phyloP scores from a whole-genome alignment of 2,113 vertebrate species.

The Petrocephalus zakoni region DNA sequence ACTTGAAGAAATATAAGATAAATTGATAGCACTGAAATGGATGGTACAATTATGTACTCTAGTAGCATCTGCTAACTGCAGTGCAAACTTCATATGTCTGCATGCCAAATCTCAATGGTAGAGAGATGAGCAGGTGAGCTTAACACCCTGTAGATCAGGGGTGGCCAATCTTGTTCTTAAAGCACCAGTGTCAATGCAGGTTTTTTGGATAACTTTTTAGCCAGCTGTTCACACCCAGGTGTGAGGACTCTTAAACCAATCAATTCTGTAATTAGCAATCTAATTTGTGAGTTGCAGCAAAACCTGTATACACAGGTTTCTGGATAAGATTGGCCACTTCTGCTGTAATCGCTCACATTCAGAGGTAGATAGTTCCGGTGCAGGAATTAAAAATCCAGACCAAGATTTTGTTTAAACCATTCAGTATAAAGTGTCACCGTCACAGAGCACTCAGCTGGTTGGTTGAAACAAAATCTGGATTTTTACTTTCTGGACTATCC shows the following conservation, averaged over 20 bases:
- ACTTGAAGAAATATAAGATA: not conserved
- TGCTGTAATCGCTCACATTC: not conserved
- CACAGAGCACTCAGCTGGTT: not conserved
- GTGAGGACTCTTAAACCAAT: too few relatives aligned
- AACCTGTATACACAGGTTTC: too few relatives aligned
- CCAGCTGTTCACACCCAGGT: too few relatives aligned
- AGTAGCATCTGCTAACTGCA: not conserved
- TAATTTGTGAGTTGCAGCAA: too few relatives aligned
- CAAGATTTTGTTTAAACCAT: not conserved
- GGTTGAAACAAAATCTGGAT: not conserved
- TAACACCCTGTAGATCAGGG: not conserved
- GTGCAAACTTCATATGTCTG: not conserved
- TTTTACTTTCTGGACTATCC: not conserved
- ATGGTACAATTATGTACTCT: not conserved
- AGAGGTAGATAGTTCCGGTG: not conserved
- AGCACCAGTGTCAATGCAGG: too few relatives aligned
- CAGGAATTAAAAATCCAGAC: not conserved
- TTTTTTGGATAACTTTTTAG: too few relatives aligned
- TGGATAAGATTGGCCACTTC: too few relatives aligned
- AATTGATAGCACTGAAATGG: not conserved
- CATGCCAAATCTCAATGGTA: not conserved
- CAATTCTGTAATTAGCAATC: too few relatives aligned
- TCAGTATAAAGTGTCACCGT: not conserved
- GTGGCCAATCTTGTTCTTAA: too few relatives aligned
- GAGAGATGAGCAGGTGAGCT: not conserved